These are phyloP conservation scores for Daktulosphaira vitifoliae DNA, from an alignment of 1,140 invertebrate genomes.

Conservation along the genomic window DNA sequence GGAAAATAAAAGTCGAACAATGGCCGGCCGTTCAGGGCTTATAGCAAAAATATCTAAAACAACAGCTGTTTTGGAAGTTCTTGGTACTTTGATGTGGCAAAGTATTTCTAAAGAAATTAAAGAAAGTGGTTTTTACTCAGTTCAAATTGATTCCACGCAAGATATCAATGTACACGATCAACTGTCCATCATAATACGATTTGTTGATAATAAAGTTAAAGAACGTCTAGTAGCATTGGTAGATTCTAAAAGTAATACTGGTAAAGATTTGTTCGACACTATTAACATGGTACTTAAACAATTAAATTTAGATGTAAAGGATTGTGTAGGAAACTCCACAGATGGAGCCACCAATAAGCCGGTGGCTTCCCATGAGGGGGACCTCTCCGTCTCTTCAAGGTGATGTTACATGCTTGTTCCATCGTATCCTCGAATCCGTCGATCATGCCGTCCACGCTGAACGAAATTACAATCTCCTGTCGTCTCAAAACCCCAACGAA, in stretches of 20 bases:
- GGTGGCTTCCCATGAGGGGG: too few relatives aligned
- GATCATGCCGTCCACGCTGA: too few relatives aligned
- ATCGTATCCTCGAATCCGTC: too few relatives aligned
- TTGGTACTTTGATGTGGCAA: too few relatives aligned
- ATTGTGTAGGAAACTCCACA: not conserved
- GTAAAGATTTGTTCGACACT: not conserved
- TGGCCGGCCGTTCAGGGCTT: too few relatives aligned
- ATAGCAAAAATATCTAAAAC: too few relatives aligned
- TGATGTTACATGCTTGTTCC: too few relatives aligned
- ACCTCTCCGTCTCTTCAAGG: too few relatives aligned
- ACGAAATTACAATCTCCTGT: too few relatives aligned
- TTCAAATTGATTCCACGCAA: constrained; percentile 37
- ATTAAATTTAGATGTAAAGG: not conserved
- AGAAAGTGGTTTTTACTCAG: constrained; percentile 28
- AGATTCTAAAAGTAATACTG: not conserved
- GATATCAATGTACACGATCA: constrained; percentile 36
- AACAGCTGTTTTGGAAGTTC: too few relatives aligned
- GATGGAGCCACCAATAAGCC: constrained; percentile 35
- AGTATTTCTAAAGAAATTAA: not conserved
- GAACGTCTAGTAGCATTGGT: constrained; percentile 34
- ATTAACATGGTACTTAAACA: not conserved
- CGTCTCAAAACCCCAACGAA: too few relatives aligned
- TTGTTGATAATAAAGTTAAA: constrained; percentile 12
- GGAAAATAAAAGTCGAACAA: too few relatives aligned
- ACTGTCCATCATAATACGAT: constrained; percentile 35